These are phyloP conservation scores for Phoeniculus purpureus DNA, from an alignment of 2,797 vertebrate species.

Conservation along the genomic window DNA sequence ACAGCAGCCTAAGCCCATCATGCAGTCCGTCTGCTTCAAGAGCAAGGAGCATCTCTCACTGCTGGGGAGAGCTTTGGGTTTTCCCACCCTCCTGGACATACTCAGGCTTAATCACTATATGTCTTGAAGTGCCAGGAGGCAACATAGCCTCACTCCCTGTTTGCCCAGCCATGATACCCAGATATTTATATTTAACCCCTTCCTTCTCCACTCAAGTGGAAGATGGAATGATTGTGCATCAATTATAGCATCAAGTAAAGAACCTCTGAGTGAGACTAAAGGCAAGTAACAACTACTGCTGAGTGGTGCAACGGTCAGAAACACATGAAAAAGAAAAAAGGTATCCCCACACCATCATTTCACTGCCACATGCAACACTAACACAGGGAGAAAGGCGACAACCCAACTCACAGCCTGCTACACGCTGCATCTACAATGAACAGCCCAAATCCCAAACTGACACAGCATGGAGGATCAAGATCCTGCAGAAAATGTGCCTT, in stretches of 20 bases:
- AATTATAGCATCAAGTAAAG: not conserved
- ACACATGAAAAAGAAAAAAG: not conserved
- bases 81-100: not conserved
- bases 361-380: not conserved
- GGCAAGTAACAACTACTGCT: not conserved
- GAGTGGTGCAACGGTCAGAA: not conserved
- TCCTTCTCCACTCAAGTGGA: not conserved
- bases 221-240: not conserved
- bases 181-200: not conserved
- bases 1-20: not conserved
- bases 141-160: not conserved
- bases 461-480: fast-evolving
- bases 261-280: constrained; percentile 1
- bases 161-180: not conserved
- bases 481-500: not conserved
- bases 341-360: not conserved
- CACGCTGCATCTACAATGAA: fast-evolving
- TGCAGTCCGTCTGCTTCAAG: not conserved
- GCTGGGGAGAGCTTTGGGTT: not conserved
- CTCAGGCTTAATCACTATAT: not conserved
- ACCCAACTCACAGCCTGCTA: not conserved
- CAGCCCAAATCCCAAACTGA: not conserved
- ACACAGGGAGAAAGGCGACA: not conserved
- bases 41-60: not conserved
- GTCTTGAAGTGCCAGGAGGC: not conserved